phyloP scores from a whole-genome alignment of 2,113 vertebrate species.

The Pagrus major region DNA sequence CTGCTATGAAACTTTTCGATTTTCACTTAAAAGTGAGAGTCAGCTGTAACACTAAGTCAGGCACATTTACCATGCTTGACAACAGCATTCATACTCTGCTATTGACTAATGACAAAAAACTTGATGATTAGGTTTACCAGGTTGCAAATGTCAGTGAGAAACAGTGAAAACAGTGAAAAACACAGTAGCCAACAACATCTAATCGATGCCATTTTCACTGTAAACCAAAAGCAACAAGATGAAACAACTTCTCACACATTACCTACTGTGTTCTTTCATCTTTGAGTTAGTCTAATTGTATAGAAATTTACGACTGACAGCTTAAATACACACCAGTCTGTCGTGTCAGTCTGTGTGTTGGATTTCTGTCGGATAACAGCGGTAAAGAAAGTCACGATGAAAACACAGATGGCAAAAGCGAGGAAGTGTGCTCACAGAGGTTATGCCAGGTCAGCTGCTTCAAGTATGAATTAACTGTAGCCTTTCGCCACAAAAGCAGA shows the following conservation, averaged over 20 bases:
- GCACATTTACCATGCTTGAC: not conserved
- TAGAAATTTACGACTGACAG: constrained; percentile 7
- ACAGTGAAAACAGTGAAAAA: not conserved
- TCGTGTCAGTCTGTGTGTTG: not conserved
- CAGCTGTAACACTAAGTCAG: not conserved
- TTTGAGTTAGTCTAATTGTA: not conserved
- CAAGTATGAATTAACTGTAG: constrained; percentile 1
- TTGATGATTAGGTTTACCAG: not conserved
- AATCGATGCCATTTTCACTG: not conserved
- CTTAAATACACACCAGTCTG: not conserved
- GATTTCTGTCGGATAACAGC: constrained; percentile 19
- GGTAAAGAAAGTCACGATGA: constrained; percentile 9
- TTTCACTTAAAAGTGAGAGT: not conserved
- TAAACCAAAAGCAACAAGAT: not conserved
- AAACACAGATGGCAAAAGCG: constrained; percentile 10
- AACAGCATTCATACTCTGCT: too few species aligned
- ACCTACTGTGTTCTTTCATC: not conserved
- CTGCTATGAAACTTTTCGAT: not conserved
- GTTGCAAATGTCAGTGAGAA: too few species aligned
- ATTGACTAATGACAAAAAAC: not conserved
- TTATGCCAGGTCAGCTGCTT: constrained; percentile 4
- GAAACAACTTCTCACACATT: not conserved
- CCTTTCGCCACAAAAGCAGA: constrained; percentile 2
- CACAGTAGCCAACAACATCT: not conserved
- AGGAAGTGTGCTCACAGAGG: constrained; percentile 7